Percentiles rank a stretch among this genome's conserved stretches.
These are phyloP conservation scores for Synergus japonicus DNA, from an alignment of 2,888 invertebrate genomes.

Conservation along the genomic window DNA sequence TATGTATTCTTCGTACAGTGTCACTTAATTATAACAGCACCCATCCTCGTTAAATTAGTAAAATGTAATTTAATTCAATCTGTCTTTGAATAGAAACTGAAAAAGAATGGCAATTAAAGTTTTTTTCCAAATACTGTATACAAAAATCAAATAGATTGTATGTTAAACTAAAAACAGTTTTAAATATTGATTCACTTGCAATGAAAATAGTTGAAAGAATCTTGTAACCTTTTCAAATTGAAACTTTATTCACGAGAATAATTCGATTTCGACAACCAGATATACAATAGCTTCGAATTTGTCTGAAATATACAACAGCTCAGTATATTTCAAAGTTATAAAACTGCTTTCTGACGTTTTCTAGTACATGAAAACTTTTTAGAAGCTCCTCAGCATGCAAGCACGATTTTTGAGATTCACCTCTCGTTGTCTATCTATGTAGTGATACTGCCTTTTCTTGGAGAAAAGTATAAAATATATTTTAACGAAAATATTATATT, in stretches of 20 bases:
- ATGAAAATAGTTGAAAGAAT: too few species aligned
- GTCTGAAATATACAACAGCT: slow-evolving; percentile 21
- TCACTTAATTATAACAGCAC: slow-evolving; percentile 26
- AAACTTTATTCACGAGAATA: background rate
- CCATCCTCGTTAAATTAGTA: slow-evolving; percentile 23
- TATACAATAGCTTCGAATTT: slow-evolving; percentile 29
- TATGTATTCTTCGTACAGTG: background rate
- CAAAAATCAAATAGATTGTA: background rate
- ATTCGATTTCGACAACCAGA: background rate
- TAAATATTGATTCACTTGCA: too few species aligned
- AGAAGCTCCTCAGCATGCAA: background rate
- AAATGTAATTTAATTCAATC: slow-evolving; percentile 32
- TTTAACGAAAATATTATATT: slow-evolving; percentile 23
- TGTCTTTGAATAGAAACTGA: background rate
- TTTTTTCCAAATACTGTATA: background rate
- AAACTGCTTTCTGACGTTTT: slow-evolving; percentile 37
- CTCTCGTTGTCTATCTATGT: slow-evolving; percentile 13
- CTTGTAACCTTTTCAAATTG: background rate
- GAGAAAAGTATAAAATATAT: slow-evolving; percentile 23
- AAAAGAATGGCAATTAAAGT: background rate
- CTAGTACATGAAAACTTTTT: slow-evolving; percentile 13
- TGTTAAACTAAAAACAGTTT: too few species aligned
- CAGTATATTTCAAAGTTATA: slow-evolving; percentile 29
- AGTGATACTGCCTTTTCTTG: slow-evolving; percentile 5
- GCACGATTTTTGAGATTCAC: background rate